Conservation (phyloP, 1,140 invertebrate species). For the Zaprionus inermis region DNA sequence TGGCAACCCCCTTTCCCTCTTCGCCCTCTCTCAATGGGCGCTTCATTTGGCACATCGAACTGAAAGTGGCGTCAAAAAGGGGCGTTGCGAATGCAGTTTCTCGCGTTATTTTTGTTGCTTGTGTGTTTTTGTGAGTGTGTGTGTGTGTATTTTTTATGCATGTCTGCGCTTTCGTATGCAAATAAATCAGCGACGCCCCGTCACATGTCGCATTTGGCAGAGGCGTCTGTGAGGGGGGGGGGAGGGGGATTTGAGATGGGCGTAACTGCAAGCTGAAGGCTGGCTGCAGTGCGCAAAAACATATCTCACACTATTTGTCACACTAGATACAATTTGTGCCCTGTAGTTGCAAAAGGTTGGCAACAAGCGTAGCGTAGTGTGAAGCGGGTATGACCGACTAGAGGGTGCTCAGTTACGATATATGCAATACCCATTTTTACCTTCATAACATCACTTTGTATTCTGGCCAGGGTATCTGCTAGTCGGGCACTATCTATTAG, state of each 20-base stretch:
- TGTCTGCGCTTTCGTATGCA: constrained; percentile 78
- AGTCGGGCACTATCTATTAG: neutral
- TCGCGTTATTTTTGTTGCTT: constrained; percentile 22
- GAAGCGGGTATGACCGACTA: neutral
- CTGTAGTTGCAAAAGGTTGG: constrained; percentile 1
- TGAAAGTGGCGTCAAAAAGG: constrained; percentile 72
- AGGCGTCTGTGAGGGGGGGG: neutral
- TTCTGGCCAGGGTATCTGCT: neutral
- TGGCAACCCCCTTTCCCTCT: neutral
- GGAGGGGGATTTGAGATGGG: constrained; percentile 6
- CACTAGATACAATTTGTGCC: constrained; percentile 66
- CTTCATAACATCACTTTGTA: neutral
- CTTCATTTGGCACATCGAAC: constrained; percentile 47
- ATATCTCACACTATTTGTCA: constrained; percentile 83
- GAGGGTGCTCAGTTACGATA: neutral
- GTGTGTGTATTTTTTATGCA: constrained; percentile 43
- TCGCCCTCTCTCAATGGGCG: neutral
- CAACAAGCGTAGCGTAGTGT: neutral
- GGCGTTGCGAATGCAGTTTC: constrained; percentile 56
- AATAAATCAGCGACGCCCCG: constrained; percentile 80
- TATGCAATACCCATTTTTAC: no score
- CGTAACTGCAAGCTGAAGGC: constrained; percentile 11
- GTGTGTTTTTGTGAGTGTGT: constrained; percentile 32
- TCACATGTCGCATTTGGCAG: constrained; percentile 69
- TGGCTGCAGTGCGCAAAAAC: constrained; percentile 75